Evolutionary conservation across 2,113 vertebrate species (phyloP), one percentile per base, ranked within the genome.

Genomic region (Oncorhynchus clarkii): DNA sequence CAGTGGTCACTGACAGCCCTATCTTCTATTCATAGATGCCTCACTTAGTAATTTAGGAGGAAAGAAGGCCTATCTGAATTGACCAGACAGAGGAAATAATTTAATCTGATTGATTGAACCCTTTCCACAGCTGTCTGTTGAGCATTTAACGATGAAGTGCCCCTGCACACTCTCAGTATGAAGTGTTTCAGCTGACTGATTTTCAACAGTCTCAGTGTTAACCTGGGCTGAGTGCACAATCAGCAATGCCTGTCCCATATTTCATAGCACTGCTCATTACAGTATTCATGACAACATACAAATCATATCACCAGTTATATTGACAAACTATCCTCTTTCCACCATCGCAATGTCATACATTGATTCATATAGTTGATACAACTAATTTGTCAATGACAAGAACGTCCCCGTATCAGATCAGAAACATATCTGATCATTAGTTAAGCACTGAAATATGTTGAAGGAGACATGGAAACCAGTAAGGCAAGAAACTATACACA

Each of bases 201-300:
- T 85, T 80, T 76, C 74, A 89, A 87, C 82, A 84, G 78, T 83
- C 88, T 78, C 70, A 73, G 82, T 89, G 83, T 83, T 88, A 87
- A 86, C 85, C 86, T 86, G 85, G 81, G 81, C 83, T 70, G 85
- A 83, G 85, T 89, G 87, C 85, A 89, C 88, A 86, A 87, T 89
- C 89, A 90, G 85, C 81, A 85, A 80, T 8, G 54, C 86, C 79
- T 88, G 88, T 82, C 87, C 78, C 79, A 85, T 92, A 90, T 88
- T 84, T 92, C 87, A 90, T 75, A 0, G 51, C 70, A 12, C 72
- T 68, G 79, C 85, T 90, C 87, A 87, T 91, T 88, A 88, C 59
- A n/a, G n/a, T 7, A 62, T 62, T 13, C n/a, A n/a, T 62, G n/a
- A 62, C 78, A 70, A 65, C 81, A 83, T 73, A 90, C 86, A 18